Evolutionary conservation across 2,888 invertebrate genomes (phyloP).

Genomic region (Pseudococcus longispinus): DNA sequence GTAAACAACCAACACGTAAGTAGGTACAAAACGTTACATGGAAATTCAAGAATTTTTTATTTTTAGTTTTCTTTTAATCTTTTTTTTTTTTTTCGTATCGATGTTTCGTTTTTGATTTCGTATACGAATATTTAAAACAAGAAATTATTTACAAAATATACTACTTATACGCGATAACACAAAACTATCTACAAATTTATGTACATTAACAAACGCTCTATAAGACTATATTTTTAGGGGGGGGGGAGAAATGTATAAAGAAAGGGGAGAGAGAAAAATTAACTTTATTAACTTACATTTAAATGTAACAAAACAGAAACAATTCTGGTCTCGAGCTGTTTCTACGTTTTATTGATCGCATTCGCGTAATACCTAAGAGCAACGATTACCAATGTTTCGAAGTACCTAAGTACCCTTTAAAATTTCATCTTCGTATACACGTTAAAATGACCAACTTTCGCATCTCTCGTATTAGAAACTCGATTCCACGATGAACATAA

Average conservation of each 20-base stretch:
- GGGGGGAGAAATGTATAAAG: neutral
- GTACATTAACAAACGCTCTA: constrained; percentile 32
- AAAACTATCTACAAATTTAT: constrained; percentile 52
- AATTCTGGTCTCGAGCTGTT: neutral
- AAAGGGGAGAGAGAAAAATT: neutral
- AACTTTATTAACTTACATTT: neutral
- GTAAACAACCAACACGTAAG: neutral
- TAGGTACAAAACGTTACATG: neutral
- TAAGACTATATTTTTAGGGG: neutral
- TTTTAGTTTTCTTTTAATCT: neutral
- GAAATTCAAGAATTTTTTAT: constrained; percentile 42
- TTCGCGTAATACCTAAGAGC: neutral
- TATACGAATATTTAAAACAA: constrained; percentile 49
- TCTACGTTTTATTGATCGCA: neutral
- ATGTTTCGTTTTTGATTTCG: neutral
- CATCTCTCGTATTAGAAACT: no score
- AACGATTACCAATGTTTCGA: constrained; percentile 1
- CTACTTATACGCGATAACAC: constrained; percentile 50
- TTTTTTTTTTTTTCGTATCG: constrained; percentile 28
- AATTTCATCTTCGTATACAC: no score
- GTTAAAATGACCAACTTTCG: neutral
- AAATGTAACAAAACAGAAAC: constrained; percentile 4
- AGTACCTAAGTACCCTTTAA: neutral
- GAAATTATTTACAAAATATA: constrained; percentile 54
- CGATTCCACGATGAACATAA: neutral